Evolutionary conservation across 2,888 invertebrate genomes (phyloP).

Genomic region (Liposcelis brunnea): DNA sequence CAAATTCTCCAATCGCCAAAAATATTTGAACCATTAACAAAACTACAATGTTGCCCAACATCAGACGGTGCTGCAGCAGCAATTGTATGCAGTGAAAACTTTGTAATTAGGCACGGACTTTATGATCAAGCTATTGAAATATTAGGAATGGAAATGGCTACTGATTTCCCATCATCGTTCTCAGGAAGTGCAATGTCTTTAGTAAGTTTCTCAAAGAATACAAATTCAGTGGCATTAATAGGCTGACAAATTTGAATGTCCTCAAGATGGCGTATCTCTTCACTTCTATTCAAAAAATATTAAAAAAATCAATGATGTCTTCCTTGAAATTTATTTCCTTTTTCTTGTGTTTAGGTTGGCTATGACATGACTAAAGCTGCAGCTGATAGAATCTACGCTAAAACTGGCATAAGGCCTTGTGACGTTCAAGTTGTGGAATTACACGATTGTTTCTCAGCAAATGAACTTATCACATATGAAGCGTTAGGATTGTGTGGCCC

Average conservation of each 20-base stretch:
- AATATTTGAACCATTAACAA: conserved; percentile 83
- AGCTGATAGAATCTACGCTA: conserved; percentile 53
- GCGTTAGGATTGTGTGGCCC: conserved; percentile 79
- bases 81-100: conserved; percentile 77
- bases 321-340: too few species aligned
- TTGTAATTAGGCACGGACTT: conserved; percentile 66
- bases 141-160: conserved; percentile 90
- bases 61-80: conserved; percentile 97
- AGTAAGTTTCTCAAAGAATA: too few species aligned
- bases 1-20: conserved; percentile 77
- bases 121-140: conserved; percentile 86
- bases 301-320: too few species aligned
- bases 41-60: conserved; percentile 94
- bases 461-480: conserved; percentile 94
- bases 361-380: conserved; percentile 87
- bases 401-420: conserved; percentile 53
- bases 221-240: too few species aligned
- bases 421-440: conserved; percentile 90
- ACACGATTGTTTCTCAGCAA: conserved; percentile 96
- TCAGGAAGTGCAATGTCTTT: conserved; percentile 65
- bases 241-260: too few species aligned
- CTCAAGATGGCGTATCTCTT: background rate
- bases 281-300: too few species aligned
- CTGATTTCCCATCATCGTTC: conserved; percentile 77
- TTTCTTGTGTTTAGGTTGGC: conserved; percentile 39